phyloP scores from a whole-genome alignment of 2,888 invertebrate species.

The Hoplodrina blanda region DNA sequence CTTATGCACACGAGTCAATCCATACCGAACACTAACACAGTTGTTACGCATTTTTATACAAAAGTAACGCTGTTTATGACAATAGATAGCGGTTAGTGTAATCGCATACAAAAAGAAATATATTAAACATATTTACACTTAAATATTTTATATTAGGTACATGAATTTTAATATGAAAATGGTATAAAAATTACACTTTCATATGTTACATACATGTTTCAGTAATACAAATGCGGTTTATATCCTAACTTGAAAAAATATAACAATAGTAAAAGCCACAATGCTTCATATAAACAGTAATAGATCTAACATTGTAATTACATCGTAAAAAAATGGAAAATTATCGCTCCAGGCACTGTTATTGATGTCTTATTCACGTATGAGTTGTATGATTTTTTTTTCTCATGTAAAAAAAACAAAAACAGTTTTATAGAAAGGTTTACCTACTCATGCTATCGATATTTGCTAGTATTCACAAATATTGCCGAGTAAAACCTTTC shows the following conservation, averaged over 20 bases:
- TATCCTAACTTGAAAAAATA: slow-evolving; percentile 89
- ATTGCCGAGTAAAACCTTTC: slow-evolving; percentile 85
- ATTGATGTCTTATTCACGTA: slow-evolving; percentile 75
- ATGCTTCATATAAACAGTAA: slow-evolving; percentile 83
- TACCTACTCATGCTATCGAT: slow-evolving; percentile 82
- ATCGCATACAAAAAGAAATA: slow-evolving; percentile 87
- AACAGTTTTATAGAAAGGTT: slow-evolving; percentile 74
- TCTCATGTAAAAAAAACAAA: slow-evolving; percentile 66
- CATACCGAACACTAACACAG: slow-evolving; percentile 85
- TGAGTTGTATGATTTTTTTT: slow-evolving; percentile 45
- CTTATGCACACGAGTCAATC: slow-evolving; percentile 90
- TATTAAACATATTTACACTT: slow-evolving; percentile 89
- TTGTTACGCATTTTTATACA: slow-evolving; percentile 87
- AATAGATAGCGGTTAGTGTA: slow-evolving; percentile 87
- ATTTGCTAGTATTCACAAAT: slow-evolving; percentile 85
- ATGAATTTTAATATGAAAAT: slow-evolving; percentile 90
- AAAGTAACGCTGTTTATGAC: slow-evolving; percentile 85
- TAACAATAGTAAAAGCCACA: slow-evolving; percentile 89
- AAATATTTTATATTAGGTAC: slow-evolving; percentile 87
- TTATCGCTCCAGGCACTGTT: slow-evolving; percentile 86
- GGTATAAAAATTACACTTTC: slow-evolving; percentile 90
- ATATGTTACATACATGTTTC: slow-evolving; percentile 86
- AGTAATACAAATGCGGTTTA: slow-evolving; percentile 88
- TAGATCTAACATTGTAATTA: slow-evolving; percentile 78
- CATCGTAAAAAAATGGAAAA: slow-evolving; percentile 81